Conservation (phyloP, 1,140 invertebrate genomes). For the Polypedilum pembai region DNA sequence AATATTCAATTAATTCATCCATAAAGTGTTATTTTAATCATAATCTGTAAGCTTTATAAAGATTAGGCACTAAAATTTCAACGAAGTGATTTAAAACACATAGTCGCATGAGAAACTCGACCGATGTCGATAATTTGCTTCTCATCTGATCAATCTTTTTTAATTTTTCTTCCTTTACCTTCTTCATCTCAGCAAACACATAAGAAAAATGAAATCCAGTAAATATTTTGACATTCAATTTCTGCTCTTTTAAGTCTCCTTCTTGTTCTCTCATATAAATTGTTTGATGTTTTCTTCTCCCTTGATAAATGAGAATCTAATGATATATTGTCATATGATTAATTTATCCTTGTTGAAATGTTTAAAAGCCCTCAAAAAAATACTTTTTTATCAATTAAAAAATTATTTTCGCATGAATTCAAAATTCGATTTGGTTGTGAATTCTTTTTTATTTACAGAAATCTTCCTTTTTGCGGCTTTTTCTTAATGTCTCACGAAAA, state of each 20-base stretch:
- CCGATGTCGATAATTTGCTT: background rate
- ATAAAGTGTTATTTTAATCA: constrained; percentile 29
- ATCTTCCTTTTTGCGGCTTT: no score
- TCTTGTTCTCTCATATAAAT: background rate
- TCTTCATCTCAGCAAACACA: background rate
- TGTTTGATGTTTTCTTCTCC: no score
- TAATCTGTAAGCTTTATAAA: background rate
- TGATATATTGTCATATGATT: background rate
- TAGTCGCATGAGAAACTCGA: background rate
- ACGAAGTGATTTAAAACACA: background rate
- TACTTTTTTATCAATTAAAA: no score
- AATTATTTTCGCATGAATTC: no score
- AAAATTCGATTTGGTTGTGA: no score
- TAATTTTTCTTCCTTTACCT: no score
- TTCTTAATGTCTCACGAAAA: no score
- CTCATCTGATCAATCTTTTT: background rate
- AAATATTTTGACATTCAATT: constrained; percentile 10
- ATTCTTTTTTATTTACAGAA: no score
- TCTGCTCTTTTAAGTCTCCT: background rate
- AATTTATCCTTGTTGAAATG: background rate
- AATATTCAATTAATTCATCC: constrained; percentile 23
- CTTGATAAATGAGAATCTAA: background rate
- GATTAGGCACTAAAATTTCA: background rate
- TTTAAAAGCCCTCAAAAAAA: no score
- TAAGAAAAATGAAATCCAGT: constrained; percentile 18